Evolutionary conservation across 2,888 invertebrate species (phyloP), one percentile per base, ranked within the genome.

Genomic region (Caenorhabditis sp.): DNA sequence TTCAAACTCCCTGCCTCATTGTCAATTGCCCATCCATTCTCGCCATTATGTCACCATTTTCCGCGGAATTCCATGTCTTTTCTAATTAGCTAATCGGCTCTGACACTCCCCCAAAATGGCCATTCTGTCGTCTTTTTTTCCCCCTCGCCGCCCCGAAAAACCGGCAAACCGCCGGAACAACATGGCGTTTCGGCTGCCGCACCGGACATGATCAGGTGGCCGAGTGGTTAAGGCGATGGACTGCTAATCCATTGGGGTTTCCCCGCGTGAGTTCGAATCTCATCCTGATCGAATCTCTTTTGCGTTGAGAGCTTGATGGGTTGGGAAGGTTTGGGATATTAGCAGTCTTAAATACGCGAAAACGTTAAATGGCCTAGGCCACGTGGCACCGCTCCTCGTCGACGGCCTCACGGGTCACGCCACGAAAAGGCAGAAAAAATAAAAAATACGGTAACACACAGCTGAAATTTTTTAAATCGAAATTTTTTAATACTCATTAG

Each of bases 141-240:
- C 35, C 28, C 40, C n/a, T n/a, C 11, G 15, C 15, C 35, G 60
- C 50, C 32, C 40, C 15, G 35, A 20, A 35, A 28, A 47, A 68
- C 20, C 32, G 56, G 26, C 51, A 8, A 20, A 4, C 18, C 18
- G 47, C 5, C 15, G 51, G n/a, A 15, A 55, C 32, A 2, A 56
- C 56, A 56, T 35, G 11, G 18, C 9, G 28, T 15, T 6, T 1
- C 32, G 4, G 18, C 32, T 35, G 11, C 5, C 9, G 28, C 9
- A 1, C 1, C 32, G 4, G 18, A 1, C 35, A 62, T 62, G 71
- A 87, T 86, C 87, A 88, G 87, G 89, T 90, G 90, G 90, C 90
- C 90, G 90, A 90, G 90, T 90, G 90, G 90, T 90, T 90, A 90
- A 90, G 90, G 90, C 90, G 90, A 88, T 89, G 89, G 89, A 89